These are phyloP conservation scores for Ectemnius lituratus DNA, from an alignment of 2,888 invertebrate genomes.

Conservation along the genomic window DNA sequence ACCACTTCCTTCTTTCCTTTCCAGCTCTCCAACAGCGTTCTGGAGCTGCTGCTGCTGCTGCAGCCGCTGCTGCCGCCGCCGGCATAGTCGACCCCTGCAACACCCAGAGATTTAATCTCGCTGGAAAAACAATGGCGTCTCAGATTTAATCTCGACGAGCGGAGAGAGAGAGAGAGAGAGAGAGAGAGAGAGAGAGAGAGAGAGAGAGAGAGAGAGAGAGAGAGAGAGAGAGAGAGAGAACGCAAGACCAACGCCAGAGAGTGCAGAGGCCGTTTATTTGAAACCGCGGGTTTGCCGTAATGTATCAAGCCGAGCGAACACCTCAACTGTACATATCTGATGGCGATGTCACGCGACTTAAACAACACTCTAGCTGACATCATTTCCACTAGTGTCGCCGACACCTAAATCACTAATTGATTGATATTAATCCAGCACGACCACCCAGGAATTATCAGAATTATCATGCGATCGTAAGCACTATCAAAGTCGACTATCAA, in stretches of 20 bases:
- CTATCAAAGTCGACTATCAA: no score
- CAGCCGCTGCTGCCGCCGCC: constrained; percentile 34
- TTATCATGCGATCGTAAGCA: no score
- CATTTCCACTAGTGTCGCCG: no score
- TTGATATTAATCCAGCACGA: no score
- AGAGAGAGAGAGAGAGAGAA: no score
- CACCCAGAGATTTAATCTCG: constrained; percentile 28
- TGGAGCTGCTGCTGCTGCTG: constrained; percentile 39
- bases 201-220: no score
- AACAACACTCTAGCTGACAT: background rate
- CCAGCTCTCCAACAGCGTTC: constrained; percentile 28
- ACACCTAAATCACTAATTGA: no score
- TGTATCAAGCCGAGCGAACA: background rate
- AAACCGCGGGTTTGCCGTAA: background rate
- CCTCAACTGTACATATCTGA: background rate
- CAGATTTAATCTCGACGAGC: constrained; percentile 15
- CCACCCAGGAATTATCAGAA: no score
- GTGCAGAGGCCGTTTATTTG: constrained; percentile 2
- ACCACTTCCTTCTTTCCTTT: no score
- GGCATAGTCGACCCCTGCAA: background rate
- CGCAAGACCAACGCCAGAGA: no score
- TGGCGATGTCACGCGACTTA: background rate
- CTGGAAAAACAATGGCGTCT: constrained; percentile 13
- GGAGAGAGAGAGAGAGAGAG: no score
- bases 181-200: no score